Conservation (phyloP, 1,140 invertebrate species). For the Bombyx mandarina region DNA sequence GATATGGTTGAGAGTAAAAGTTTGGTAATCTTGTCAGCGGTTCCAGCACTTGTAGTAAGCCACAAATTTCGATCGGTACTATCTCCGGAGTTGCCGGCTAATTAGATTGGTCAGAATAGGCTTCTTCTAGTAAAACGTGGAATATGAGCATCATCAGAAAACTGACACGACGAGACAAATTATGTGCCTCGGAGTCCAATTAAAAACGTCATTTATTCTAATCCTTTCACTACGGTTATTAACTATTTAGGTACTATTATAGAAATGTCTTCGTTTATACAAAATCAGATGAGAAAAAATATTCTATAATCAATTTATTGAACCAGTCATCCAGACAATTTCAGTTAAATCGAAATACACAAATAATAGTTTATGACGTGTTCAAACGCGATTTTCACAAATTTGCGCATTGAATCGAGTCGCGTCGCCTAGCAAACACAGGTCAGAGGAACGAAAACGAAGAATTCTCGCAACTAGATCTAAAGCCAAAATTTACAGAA, state of each 20-base stretch:
- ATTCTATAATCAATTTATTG: no score
- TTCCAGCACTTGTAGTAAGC: conserved; percentile 27
- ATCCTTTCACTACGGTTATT: no score
- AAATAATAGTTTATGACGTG: conserved; percentile 22
- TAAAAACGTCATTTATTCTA: no score
- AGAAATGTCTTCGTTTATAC: no score
- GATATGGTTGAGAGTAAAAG: conserved; percentile 21
- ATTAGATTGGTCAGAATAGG: conserved; percentile 37
- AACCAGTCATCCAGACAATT: neutral
- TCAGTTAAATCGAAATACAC: conserved; percentile 12
- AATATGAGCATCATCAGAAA: conserved; percentile 10
- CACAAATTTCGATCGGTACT: conserved; percentile 39
- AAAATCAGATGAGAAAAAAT: no score
- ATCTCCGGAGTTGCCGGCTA: conserved; percentile 34
- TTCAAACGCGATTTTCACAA: conserved; percentile 26
- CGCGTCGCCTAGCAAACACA: conserved; percentile 19
- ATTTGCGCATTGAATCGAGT: conserved; percentile 30
- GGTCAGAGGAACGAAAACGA: conserved; percentile 9
- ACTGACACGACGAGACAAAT: no score
- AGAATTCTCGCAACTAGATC: conserved; percentile 7
- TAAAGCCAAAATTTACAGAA: no score
- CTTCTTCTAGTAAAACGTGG: conserved; percentile 16
- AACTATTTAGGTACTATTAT: no score
- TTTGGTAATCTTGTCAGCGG: conserved; percentile 38
- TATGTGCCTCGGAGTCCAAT: no score